phyloP scores from a whole-genome alignment of 2,888 invertebrate genomes.

The Hemistola chrysoprasaria region DNA sequence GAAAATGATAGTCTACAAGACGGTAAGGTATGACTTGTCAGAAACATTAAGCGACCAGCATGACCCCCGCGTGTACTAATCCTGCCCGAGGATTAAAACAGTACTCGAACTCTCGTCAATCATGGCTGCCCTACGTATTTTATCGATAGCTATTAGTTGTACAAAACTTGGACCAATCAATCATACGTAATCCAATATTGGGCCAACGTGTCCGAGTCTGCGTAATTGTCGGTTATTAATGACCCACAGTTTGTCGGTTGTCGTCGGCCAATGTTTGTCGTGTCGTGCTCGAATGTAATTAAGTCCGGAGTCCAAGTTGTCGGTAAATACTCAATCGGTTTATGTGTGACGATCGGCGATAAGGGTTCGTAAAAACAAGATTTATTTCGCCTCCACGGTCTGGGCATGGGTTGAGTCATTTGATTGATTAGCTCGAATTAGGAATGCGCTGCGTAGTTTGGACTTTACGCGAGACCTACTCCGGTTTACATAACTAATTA shows the following conservation, averaged over 20 bases:
- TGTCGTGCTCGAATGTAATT: slow-evolving; percentile 30
- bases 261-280: slow-evolving; percentile 38
- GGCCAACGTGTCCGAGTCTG: slow-evolving; percentile 43
- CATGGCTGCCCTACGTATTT: slow-evolving; percentile 16
- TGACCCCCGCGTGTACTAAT: too few species aligned
- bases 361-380: slow-evolving; percentile 6
- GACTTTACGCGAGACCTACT: too few species aligned
- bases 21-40: too few species aligned
- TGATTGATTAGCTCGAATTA: not conserved
- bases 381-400: slow-evolving; percentile 3
- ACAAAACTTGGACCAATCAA: slow-evolving; percentile 45
- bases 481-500: too few species aligned
- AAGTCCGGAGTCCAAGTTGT: slow-evolving; percentile 16
- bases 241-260: slow-evolving; percentile 35
- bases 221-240: slow-evolving; percentile 57
- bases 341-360: slow-evolving; percentile 14
- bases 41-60: slow-evolving; percentile 24
- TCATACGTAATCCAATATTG: slow-evolving; percentile 63
- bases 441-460: too few species aligned
- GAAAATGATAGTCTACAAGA: too few species aligned
- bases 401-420: not conserved
- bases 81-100: slow-evolving; percentile 10
- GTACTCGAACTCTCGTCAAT: slow-evolving; percentile 22
- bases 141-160: slow-evolving; percentile 13
- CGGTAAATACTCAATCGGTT: slow-evolving; percentile 14